Evolutionary conservation across 2,888 invertebrate genomes (phyloP).

Genomic region (Steinernema scapterisci): DNA sequence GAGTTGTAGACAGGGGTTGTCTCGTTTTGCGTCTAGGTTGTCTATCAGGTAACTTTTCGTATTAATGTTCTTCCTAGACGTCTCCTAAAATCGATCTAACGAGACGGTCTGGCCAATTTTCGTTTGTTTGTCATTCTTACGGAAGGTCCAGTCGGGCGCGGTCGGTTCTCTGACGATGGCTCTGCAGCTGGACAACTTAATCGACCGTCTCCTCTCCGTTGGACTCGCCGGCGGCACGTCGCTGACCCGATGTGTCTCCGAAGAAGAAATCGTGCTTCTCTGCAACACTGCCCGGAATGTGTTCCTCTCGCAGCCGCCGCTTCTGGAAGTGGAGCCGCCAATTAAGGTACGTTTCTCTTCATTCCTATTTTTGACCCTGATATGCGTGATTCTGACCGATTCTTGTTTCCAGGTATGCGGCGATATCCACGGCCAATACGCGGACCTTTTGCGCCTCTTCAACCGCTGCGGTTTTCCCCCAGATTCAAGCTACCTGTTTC

Average conservation of each 20-base stretch:
- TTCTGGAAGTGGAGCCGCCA: slow-evolving; percentile 38
- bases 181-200: slow-evolving; percentile 23
- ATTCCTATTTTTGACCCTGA: neutral
- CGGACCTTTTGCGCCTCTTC: slow-evolving; percentile 36
- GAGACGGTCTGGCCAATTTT: too few relatives aligned
- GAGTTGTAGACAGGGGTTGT: too few relatives aligned
- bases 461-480: slow-evolving; percentile 39
- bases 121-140: too few relatives aligned
- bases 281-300: slow-evolving; percentile 32
- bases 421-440: slow-evolving; percentile 39
- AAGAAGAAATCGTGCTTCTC: slow-evolving; percentile 33
- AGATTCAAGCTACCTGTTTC: slow-evolving; percentile 34
- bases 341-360: slow-evolving; percentile 18
- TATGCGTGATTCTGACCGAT: too few relatives aligned
- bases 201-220: slow-evolving; percentile 34
- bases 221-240: slow-evolving; percentile 13
- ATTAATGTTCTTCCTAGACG: too few relatives aligned
- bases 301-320: slow-evolving; percentile 34
- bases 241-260: slow-evolving; percentile 31
- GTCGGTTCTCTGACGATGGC: neutral
- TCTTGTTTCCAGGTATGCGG: slow-evolving; percentile 36
- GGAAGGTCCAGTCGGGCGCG: neutral
- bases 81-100: too few relatives aligned
- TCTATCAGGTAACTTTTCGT: too few relatives aligned
- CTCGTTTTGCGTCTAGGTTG: too few relatives aligned